These are phyloP conservation scores for Apis mellifera DNA, from an alignment of 1,140 invertebrate species.

Conservation along the genomic window Amel_HAv3.1 CM009937.2:1356501-1357000, in stretches of 20 bases:
- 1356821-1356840: constrained; percentile 90
- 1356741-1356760: constrained; percentile 97
- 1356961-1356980: constrained; percentile 90
- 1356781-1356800: constrained; percentile 93
- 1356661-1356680: too few relatives aligned
- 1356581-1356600: not conserved
- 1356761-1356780: constrained; percentile 95
- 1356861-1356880: constrained; percentile 95
- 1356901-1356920: constrained; percentile 94
- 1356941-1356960: constrained; percentile 96
- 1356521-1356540: constrained; percentile 91
- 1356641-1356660: too few relatives aligned
- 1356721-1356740: constrained; percentile 94
- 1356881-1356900: constrained; percentile 96
- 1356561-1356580: constrained; percentile 6
- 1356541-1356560: constrained; percentile 90
- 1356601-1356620: too few relatives aligned
- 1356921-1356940: constrained; percentile 92
- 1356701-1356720: constrained; percentile 82
- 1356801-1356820: constrained; percentile 92
- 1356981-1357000: not conserved
- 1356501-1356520: constrained; percentile 90
- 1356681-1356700: not conserved
- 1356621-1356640: too few relatives aligned
- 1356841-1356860: constrained; percentile 95